phyloP scores from a whole-genome alignment of 2,888 invertebrate genomes.

The Chloromyia formosa region DNA sequence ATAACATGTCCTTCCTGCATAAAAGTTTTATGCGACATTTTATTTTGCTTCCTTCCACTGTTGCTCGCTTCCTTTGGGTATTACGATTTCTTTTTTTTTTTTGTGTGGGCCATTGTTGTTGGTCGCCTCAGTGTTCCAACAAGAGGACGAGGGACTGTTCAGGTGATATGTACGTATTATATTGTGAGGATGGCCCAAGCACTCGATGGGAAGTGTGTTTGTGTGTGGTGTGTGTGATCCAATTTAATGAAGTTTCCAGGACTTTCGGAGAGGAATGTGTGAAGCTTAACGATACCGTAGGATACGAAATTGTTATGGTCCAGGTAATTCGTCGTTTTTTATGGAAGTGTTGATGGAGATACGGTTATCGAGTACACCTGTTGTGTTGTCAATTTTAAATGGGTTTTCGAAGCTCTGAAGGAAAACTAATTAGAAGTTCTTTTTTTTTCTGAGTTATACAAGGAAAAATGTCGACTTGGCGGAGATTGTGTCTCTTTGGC shows the following conservation, averaged over 20 bases:
- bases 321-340: background rate
- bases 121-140: background rate
- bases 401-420: background rate
- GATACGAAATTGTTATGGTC: background rate
- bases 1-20: slow-evolving; percentile 10
- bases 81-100: background rate
- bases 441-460: no score
- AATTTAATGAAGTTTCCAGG: slow-evolving; percentile 6
- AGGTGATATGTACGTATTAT: no score
- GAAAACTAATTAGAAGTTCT: no score
- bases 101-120: background rate
- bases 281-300: background rate
- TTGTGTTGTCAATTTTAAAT: slow-evolving; percentile 1
- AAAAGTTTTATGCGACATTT: slow-evolving; percentile 7
- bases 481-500: no score
- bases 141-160: background rate
- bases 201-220: no score
- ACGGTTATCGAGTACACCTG: background rate
- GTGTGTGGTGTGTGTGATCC: background rate
- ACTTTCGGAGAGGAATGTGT: background rate
- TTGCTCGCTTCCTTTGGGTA: no score
- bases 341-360: background rate
- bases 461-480: no score
- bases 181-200: no score
- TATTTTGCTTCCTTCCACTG: background rate